A percentile compares a stretch with the other conserved stretches of the same genome.
phyloP scores from a whole-genome alignment of 2,888 invertebrate genomes.

The Drosophila austrosaltans region DNA sequence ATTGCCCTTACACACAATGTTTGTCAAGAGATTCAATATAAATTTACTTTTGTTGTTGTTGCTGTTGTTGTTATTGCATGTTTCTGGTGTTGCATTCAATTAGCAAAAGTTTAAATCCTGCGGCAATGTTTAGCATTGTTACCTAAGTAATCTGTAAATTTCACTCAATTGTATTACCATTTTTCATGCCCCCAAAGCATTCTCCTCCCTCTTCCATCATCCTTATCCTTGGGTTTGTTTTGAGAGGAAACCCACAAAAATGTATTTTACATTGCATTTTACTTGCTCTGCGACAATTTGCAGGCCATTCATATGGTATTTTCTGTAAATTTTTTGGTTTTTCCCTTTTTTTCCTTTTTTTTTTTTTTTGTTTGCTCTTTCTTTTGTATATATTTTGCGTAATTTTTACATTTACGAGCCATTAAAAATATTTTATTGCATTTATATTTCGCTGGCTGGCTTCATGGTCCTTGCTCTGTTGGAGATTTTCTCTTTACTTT shows the following conservation, averaged over 20 bases:
- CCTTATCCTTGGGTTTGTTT: not conserved
- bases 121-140: slow-evolving; percentile 42
- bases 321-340: slow-evolving; percentile 20
- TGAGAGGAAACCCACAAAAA: not conserved
- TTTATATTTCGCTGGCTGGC: slow-evolving; percentile 71
- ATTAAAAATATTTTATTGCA: slow-evolving; percentile 74
- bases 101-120: slow-evolving; percentile 56
- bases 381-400: slow-evolving; percentile 57
- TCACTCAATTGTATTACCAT: slow-evolving; percentile 43
- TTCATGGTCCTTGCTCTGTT: slow-evolving; percentile 54
- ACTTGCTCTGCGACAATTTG: slow-evolving; percentile 51
- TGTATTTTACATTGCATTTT: slow-evolving; percentile 17
- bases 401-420: slow-evolving; percentile 73
- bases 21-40: slow-evolving; percentile 43
- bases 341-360: slow-evolving; percentile 6
- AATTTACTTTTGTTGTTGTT: slow-evolving; percentile 23
- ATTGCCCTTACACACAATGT: slow-evolving; percentile 63
- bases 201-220: not conserved
- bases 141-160: slow-evolving; percentile 55
- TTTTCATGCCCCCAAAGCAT: not conserved
- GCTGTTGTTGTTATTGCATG: slow-evolving; percentile 1
- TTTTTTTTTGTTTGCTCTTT: slow-evolving; percentile 9
- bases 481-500: slow-evolving; percentile 54
- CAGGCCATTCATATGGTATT: slow-evolving; percentile 47
- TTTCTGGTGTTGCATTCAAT: slow-evolving; percentile 53